These are phyloP conservation scores for Gastracanthus pulcherrimus DNA, from an alignment of 2,888 invertebrate genomes.

Conservation along the genomic window DNA sequence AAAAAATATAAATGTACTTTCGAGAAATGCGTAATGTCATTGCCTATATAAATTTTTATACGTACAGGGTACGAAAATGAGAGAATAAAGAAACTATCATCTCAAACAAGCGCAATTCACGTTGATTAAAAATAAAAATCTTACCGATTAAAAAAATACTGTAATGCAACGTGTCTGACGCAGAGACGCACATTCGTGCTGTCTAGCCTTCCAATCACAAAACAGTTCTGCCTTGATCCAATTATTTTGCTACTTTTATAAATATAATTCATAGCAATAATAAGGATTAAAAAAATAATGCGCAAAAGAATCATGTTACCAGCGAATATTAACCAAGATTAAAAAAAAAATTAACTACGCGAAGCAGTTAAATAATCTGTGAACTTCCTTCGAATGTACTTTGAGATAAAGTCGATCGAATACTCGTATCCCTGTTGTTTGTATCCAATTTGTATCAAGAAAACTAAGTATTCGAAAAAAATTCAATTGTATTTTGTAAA, in stretches of 20 bases:
- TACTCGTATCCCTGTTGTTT: constrained; percentile 34
- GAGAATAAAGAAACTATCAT: constrained; percentile 31
- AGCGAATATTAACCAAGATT: constrained; percentile 26
- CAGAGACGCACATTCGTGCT: constrained; percentile 44
- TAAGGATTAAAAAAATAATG: constrained; percentile 40
- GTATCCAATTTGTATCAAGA: constrained; percentile 43
- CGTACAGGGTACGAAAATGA: constrained; percentile 47
- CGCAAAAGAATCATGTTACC: constrained; percentile 57
- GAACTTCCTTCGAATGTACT: constrained; percentile 28
- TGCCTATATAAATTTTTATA: constrained; percentile 54
- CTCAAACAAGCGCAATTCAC: constrained; percentile 18
- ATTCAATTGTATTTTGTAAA: constrained; percentile 45
- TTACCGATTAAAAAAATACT: constrained; percentile 19
- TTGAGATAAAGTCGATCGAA: constrained; percentile 22
- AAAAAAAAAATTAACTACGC: constrained; percentile 25
- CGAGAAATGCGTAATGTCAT: constrained; percentile 41
- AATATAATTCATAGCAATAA: constrained; percentile 58
- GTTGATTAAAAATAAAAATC: constrained; percentile 43
- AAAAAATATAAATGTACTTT: constrained; percentile 43
- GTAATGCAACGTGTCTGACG: constrained; percentile 41
- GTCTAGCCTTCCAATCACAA: constrained; percentile 55
- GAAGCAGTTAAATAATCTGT: constrained; percentile 34
- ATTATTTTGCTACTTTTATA: constrained; percentile 78
- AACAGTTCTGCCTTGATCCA: constrained; percentile 73
- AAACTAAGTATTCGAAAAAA: constrained; percentile 30